Conservation (phyloP, 2,113 vertebrate species). For the Nothobranchius kuhntae region DNA sequence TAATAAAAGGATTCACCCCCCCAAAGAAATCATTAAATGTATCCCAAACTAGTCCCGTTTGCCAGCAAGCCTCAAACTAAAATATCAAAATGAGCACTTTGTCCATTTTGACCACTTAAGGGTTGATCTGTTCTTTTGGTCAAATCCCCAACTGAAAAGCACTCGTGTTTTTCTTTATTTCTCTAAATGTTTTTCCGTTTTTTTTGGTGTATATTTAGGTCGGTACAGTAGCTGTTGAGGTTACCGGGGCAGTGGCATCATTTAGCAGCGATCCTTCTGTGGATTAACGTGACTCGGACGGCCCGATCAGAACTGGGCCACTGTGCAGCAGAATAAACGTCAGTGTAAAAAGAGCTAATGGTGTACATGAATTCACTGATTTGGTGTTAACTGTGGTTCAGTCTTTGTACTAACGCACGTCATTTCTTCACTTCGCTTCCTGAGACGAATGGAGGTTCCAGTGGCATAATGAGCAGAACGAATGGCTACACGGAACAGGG, state of each 20-base stretch:
- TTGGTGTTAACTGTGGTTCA: slow-evolving; percentile 29
- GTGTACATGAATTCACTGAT: slow-evolving; percentile 26
- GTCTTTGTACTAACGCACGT: slow-evolving; percentile 19
- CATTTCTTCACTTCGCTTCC: slow-evolving; percentile 60
- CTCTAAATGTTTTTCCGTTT: background rate
- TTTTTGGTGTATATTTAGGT: slow-evolving; percentile 17
- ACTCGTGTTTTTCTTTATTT: slow-evolving; percentile 10
- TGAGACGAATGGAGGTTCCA: slow-evolving; percentile 73
- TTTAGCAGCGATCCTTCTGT: slow-evolving; percentile 67
- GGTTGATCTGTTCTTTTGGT: slow-evolving; percentile 28
- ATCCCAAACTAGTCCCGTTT: slow-evolving; percentile 12
- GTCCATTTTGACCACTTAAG: slow-evolving; percentile 9
- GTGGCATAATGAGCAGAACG: slow-evolving; percentile 61
- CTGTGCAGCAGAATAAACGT: slow-evolving; percentile 52
- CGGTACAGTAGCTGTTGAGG: slow-evolving; percentile 54
- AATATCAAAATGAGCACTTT: slow-evolving; percentile 33
- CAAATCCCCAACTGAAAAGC: slow-evolving; percentile 20
- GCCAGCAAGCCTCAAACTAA: slow-evolving; percentile 37
- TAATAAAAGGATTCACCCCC: slow-evolving; percentile 27
- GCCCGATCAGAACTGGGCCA: slow-evolving; percentile 38
- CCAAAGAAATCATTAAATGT: slow-evolving; percentile 35
- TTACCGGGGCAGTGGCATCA: slow-evolving; percentile 53
- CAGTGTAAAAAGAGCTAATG: slow-evolving; percentile 29
- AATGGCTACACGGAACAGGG: slow-evolving; percentile 69
- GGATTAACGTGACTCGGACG: slow-evolving; percentile 23